These are phyloP conservation scores for Apostichopus japonicus DNA, from an alignment of 35 echinoderm and acorn worm genomes.

Conservation along the genomic window DNA sequence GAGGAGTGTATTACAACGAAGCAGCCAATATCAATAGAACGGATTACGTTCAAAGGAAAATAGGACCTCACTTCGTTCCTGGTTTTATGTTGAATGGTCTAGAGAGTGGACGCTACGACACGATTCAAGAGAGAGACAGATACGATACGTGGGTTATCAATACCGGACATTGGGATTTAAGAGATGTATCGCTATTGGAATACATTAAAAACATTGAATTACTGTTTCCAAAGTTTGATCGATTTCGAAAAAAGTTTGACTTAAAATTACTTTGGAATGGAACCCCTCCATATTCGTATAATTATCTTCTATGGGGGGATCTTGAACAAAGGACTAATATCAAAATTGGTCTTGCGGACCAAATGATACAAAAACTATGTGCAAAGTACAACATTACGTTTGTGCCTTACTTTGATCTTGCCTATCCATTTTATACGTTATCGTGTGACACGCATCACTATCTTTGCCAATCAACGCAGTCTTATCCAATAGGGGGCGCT, in stretches of 20 bases:
- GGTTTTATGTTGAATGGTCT: neutral
- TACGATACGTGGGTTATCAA: slow-evolving; percentile 19
- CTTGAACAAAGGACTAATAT: slow-evolving; percentile 10
- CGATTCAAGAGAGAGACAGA: neutral
- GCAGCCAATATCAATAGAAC: neutral
- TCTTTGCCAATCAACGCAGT: neutral
- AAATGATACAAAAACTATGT: neutral
- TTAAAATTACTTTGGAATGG: slow-evolving; percentile 5
- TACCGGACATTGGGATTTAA: slow-evolving; percentile 30
- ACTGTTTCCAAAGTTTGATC: neutral
- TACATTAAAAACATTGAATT: neutral
- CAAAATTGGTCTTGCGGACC: neutral
- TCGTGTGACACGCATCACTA: slow-evolving; percentile 32
- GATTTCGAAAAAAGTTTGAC: neutral
- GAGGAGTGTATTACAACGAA: neutral
- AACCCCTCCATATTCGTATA: neutral
- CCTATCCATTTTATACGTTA: neutral
- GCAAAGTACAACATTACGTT: slow-evolving; percentile 18
- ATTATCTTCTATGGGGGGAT: neutral
- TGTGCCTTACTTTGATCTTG: slow-evolving; percentile 12
- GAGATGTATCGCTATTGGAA: neutral
- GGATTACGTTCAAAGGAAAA: neutral
- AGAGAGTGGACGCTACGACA: neutral
- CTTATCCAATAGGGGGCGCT: slow-evolving; percentile 4
- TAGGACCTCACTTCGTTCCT: neutral